Base-by-base conservation (phyloP, 2,113 vertebrate species). In the Octodon degus region DNA sequence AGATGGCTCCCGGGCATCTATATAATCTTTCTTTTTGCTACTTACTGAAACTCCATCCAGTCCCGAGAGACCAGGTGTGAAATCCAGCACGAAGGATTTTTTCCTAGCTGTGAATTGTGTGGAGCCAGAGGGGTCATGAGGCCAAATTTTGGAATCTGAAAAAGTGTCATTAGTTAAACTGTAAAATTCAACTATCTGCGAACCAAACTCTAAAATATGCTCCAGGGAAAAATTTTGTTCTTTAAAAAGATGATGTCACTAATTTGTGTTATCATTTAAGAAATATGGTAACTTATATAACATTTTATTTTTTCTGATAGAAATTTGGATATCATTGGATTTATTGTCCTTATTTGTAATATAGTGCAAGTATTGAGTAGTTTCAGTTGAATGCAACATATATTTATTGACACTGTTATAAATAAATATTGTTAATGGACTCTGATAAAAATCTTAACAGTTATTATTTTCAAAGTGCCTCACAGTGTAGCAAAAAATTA, bases 1-100 rank as follows among this genome's bases (percentile, higher is more conserved):
- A 97, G 96, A 96, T 95, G 92, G 88, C 74, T 96, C 83, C 95
- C n/a, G 81, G 92, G 92, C 94, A 94, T 93, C 94, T 89, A 14
- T 85, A 77, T 58, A 83, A 90, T 96, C 85, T 87, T 94, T 95
- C 84, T 92, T 53, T 27, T n/a, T 89, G 34, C 63, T 91, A 63
- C 90, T 90, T 97, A 94, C 79, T 95, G 88, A 47, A 80, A 53
- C 17, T 95, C 68, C 67, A 76, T 63, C 63, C 5, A 0, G 34
- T 95, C 93, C 89, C 88, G 79, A 68, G 89, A 90, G 88, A 93
- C 72, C 86, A 95, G 90, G 89, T 96, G 92, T 97, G 95, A 95
- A 95, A 96, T 94, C n/a, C 74, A 84, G 67, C 92, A 93, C 82
- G 86, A 91, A 97, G 92, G 87, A 97, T 37, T 89, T 95, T 96